A percentile compares a stretch with the other conserved stretches of the same genome.
Evolutionary conservation across 2,797 vertebrate genomes (phyloP).

Genomic region (Pangasius sanitwongsei): DNA sequence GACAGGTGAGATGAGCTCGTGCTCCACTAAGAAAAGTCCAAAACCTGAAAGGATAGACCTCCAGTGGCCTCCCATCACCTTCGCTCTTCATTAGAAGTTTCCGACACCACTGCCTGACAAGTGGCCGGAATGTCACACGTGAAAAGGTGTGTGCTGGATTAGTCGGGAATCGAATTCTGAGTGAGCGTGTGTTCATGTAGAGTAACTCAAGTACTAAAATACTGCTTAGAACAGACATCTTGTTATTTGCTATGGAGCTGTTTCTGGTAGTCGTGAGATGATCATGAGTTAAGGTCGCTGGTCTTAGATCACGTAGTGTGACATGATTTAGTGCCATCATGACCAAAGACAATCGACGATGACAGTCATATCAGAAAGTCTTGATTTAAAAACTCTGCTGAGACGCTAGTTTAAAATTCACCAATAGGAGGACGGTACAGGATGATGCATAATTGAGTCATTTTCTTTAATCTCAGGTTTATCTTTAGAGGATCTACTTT

Average conservation of each 20-base stretch:
- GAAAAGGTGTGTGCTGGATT: conserved; percentile 10
- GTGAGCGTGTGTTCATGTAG: background rate
- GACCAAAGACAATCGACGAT: background rate
- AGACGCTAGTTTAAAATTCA: background rate
- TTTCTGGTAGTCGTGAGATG: background rate
- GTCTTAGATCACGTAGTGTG: background rate
- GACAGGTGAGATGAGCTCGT: conserved; percentile 57
- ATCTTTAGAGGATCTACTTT: background rate
- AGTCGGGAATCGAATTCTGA: background rate
- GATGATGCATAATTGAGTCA: background rate
- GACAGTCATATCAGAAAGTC: background rate
- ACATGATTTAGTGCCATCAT: background rate
- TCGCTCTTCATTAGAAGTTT: conserved; percentile 1
- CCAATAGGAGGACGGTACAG: background rate
- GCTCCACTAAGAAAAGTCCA: conserved; percentile 38
- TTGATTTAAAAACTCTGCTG: background rate
- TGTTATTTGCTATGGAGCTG: background rate
- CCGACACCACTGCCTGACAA: background rate
- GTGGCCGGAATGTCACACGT: conserved; percentile 9
- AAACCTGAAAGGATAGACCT: background rate
- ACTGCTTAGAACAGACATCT: background rate
- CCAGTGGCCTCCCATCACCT: background rate
- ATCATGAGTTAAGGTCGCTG: background rate
- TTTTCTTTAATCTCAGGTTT: background rate
- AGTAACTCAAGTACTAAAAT: background rate